Evolutionary conservation across 2,888 invertebrate species (phyloP).

Genomic region (Alsophila aescularia): DNA sequence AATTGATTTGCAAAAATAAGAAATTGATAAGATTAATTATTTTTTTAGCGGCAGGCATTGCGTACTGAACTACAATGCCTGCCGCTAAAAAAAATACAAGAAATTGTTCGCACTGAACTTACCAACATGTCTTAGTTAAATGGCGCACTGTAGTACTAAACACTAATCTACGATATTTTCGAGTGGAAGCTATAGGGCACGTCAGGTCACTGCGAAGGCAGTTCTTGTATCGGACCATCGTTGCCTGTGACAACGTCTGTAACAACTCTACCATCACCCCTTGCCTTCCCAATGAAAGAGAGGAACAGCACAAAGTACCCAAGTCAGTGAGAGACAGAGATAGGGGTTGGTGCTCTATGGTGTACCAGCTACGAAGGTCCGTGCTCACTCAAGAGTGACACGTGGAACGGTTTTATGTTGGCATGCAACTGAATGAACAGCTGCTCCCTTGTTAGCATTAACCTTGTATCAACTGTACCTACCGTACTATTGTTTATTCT

Average conservation of each 20-base stretch:
- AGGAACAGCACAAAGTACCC: conserved; percentile 48
- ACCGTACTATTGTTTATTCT: too few species aligned
- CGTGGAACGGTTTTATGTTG: conserved; percentile 57
- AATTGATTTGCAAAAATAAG: too few species aligned
- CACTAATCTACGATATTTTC: conserved; percentile 54
- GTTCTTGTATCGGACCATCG: conserved; percentile 73
- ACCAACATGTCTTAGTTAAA: conserved; percentile 20
- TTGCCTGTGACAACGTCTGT: conserved; percentile 77
- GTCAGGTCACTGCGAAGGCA: conserved; percentile 62
- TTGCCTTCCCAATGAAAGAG: conserved; percentile 62
- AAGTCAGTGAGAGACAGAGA: conserved; percentile 58
- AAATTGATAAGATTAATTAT: too few species aligned
- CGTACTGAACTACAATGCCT: too few species aligned
- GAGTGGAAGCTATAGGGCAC: conserved; percentile 62
- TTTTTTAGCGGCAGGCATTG: too few species aligned
- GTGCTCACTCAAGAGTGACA: conserved; percentile 78
- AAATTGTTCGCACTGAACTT: conserved; percentile 26
- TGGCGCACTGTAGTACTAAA: conserved; percentile 11
- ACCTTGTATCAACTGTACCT: conserved; percentile 12
- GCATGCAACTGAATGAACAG: conserved; percentile 57
- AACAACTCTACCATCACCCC: conserved; percentile 74
- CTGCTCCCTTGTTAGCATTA: conserved; percentile 57
- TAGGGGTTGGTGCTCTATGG: conserved; percentile 67
- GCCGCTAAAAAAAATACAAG: neutral
- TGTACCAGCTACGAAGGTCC: conserved; percentile 60